Evolutionary conservation across 2,113 vertebrate species (phyloP).

Genomic region (Heterocephalus glaber): DNA sequence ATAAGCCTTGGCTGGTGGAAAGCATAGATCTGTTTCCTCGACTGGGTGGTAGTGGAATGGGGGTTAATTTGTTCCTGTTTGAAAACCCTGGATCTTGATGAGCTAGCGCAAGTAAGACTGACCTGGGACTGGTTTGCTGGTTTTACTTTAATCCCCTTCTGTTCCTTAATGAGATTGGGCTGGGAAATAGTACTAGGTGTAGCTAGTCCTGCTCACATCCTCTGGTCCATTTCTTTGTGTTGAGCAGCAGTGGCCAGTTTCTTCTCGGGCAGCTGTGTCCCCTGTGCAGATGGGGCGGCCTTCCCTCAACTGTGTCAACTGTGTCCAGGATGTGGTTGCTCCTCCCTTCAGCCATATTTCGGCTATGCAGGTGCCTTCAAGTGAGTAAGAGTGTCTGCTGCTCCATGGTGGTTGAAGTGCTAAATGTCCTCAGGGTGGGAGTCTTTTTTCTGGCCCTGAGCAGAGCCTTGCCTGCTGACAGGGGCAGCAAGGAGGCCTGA

Average conservation of each 20-base stretch:
- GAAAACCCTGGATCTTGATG: background rate
- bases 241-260: slow-evolving; percentile 76
- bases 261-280: slow-evolving; percentile 80
- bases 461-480: background rate
- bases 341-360: slow-evolving; percentile 63
- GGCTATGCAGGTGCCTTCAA: slow-evolving; percentile 77
- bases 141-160: background rate
- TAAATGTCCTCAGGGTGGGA: background rate
- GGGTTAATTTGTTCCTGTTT: background rate
- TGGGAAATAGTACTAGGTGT: background rate
- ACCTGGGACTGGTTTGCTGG: background rate
- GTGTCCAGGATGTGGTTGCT: slow-evolving; percentile 74
- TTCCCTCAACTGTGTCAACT: slow-evolving; percentile 77
- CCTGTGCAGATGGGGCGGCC: slow-evolving; percentile 47
- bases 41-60: too few relatives aligned
- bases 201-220: slow-evolving; percentile 58
- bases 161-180: background rate
- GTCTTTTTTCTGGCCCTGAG: background rate
- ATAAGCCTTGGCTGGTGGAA: background rate
- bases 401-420: background rate
- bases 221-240: slow-evolving; percentile 28
- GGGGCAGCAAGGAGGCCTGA: background rate
- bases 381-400: slow-evolving; percentile 66
- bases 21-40: background rate
- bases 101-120: background rate